Conservation (phyloP, 2,113 vertebrate genomes). For the Anoura caudifer region DNA sequence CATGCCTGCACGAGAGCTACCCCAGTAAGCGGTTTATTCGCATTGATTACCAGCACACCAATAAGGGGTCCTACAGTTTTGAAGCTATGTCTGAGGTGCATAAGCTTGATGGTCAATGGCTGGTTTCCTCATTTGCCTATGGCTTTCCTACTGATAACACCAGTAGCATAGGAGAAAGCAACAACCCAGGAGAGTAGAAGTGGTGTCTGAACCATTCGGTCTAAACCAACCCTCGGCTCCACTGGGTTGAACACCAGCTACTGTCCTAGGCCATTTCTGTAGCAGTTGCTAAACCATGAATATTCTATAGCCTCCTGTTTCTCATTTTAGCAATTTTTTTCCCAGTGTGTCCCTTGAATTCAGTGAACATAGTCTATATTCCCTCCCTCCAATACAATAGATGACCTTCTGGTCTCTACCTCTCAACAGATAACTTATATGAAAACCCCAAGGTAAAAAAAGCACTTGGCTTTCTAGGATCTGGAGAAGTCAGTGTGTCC, state of each 20-base stretch:
- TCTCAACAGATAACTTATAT: neutral
- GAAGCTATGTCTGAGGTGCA: neutral
- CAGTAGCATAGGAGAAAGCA: neutral
- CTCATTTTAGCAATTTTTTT: neutral
- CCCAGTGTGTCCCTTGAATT: neutral
- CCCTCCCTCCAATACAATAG: neutral
- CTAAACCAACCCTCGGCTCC: neutral
- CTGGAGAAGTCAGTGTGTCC: neutral
- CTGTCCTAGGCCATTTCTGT: neutral
- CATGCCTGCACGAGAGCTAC: neutral
- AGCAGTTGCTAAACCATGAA: neutral
- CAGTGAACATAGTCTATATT: neutral
- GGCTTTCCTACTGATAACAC: neutral
- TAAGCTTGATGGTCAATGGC: neutral
- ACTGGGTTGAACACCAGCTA: neutral
- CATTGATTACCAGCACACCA: neutral
- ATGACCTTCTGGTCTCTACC: neutral
- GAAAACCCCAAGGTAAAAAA: neutral
- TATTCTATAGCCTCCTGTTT: neutral
- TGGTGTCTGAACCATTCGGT: neutral
- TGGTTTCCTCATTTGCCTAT: neutral
- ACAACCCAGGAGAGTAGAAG: neutral
- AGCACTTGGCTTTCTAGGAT: neutral
- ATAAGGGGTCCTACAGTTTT: neutral
- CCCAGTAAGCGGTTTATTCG: neutral